Conservation (phyloP, 92 coral and sea anemone genomes). For the Bergia puertoricense region DNA sequence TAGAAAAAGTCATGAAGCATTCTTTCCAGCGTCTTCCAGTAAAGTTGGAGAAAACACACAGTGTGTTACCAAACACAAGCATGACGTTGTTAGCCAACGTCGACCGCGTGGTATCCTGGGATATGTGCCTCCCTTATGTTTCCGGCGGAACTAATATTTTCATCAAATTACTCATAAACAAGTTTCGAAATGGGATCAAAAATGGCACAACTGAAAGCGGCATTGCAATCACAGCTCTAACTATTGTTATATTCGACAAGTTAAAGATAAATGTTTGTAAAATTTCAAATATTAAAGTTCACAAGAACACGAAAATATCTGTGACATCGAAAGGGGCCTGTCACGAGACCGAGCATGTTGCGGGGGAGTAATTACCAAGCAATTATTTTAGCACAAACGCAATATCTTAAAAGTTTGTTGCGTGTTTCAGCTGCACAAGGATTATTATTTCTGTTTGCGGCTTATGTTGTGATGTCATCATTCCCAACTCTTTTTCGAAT, state of each 20-base stretch:
- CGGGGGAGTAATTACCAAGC: background rate
- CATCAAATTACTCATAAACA: background rate
- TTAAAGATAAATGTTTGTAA: background rate
- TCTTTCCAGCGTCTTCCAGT: conserved; percentile 8
- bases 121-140: background rate
- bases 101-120: conserved; percentile 71
- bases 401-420: background rate
- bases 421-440: background rate
- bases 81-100: conserved; percentile 97
- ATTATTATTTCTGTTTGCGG: background rate
- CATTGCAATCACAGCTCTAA: background rate
- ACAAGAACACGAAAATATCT: background rate
- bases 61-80: conserved; percentile 68
- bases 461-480: background rate
- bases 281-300: background rate
- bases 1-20: background rate
- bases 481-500: too few relatives aligned
- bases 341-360: background rate
- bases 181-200: background rate
- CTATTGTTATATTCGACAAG: background rate
- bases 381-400: background rate
- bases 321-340: background rate
- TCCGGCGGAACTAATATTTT: conserved; percentile 62
- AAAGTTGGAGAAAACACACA: conserved; percentile 31
- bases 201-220: background rate